phyloP scores from a whole-genome alignment of 1,140 invertebrate genomes.

The Aricia agestis region DNA sequence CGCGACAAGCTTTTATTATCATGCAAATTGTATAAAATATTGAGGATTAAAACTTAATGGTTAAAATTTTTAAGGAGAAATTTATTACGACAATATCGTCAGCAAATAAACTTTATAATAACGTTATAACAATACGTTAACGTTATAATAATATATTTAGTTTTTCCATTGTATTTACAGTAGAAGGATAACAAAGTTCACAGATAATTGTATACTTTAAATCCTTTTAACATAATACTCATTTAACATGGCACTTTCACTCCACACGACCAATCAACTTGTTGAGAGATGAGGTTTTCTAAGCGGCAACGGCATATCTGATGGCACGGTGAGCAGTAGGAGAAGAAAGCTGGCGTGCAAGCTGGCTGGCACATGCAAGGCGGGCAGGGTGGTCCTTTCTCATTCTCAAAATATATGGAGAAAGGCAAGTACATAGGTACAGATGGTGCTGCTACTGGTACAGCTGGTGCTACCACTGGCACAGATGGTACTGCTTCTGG shows the following conservation, averaged over 20 bases:
- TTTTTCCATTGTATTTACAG: too few relatives aligned
- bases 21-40: too few relatives aligned
- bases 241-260: background rate
- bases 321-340: slow-evolving; percentile 60
- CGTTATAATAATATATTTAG: too few relatives aligned
- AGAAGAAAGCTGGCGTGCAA: slow-evolving; percentile 58
- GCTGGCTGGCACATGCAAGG: slow-evolving; percentile 51
- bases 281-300: background rate
- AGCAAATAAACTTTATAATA: too few relatives aligned
- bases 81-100: too few relatives aligned
- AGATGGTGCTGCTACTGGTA: background rate
- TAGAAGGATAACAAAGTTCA: too few relatives aligned
- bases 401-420: background rate
- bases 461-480: background rate
- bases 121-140: too few relatives aligned
- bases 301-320: slow-evolving; percentile 48
- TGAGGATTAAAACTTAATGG: too few relatives aligned
- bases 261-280: background rate
- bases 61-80: too few relatives aligned
- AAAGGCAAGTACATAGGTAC: background rate
- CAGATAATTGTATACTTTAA: too few relatives aligned
- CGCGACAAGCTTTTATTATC: too few relatives aligned
- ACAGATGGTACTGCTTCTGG: background rate
- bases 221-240: too few relatives aligned
- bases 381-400: slow-evolving; percentile 36